phyloP scores from a whole-genome alignment of 1,140 invertebrate genomes.

The Drosophila nebulosa region DNA sequence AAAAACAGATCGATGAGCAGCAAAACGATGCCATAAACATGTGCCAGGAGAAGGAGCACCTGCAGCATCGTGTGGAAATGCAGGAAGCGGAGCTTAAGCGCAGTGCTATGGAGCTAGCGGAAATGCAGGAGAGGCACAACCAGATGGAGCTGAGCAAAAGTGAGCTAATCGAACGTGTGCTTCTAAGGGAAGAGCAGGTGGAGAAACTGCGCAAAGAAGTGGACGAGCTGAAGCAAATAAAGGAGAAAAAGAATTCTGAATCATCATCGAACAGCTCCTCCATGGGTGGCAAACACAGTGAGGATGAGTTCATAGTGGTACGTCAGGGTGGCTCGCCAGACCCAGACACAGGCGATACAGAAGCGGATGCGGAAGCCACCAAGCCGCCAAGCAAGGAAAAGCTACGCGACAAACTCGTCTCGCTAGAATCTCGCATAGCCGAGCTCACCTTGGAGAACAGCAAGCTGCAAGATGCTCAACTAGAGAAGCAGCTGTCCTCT shows the following conservation, averaged over 20 bases:
- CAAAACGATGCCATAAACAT: background rate
- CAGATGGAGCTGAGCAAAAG: conserved; percentile 55
- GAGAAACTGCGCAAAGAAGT: conserved; percentile 50
- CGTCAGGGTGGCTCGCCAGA: conserved; percentile 57
- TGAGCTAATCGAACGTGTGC: conserved; percentile 65
- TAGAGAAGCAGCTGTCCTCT: conserved; percentile 83
- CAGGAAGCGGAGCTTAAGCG: conserved; percentile 50
- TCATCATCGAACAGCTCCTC: conserved; percentile 72
- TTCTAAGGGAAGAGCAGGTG: conserved; percentile 50
- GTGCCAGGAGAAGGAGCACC: background rate
- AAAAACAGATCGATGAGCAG: conserved; percentile 39
- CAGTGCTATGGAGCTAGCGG: conserved; percentile 47
- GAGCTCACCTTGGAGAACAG: conserved; percentile 76
- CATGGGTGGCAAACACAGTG: conserved; percentile 67
- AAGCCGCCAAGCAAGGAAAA: conserved; percentile 72
- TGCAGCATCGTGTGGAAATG: conserved; percentile 41
- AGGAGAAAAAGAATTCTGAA: conserved; percentile 74
- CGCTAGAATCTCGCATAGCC: conserved; percentile 80
- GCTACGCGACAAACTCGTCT: conserved; percentile 80
- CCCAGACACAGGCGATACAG: conserved; percentile 36
- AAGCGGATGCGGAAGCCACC: conserved; percentile 43
- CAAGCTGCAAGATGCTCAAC: conserved; percentile 75
- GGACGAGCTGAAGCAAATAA: conserved; percentile 46
- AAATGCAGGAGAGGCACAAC: conserved; percentile 62
- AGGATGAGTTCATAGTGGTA: conserved; percentile 78